Evolutionary conservation across 2,797 vertebrate genomes (phyloP).

Genomic region (Cephalopachus bancanus): DNA sequence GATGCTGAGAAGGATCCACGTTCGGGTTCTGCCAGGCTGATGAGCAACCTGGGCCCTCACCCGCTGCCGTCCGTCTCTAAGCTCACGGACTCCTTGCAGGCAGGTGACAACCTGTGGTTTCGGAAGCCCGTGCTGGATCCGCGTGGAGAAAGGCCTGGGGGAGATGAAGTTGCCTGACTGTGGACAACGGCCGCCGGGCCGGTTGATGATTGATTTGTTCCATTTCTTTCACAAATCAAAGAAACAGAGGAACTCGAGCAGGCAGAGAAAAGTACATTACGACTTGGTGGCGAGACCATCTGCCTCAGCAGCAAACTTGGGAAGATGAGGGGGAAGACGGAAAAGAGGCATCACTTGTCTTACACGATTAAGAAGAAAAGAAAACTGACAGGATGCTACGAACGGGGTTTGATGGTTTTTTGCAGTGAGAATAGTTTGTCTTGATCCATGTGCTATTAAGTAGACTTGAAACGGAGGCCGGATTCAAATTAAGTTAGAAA

Average conservation of each 20-base stretch:
- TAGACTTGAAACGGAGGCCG: constrained; percentile 1
- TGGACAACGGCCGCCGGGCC: neutral
- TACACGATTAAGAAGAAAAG: neutral
- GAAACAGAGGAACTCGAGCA: neutral
- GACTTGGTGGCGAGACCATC: constrained; percentile 12
- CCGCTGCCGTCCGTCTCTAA: neutral
- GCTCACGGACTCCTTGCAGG: too few species aligned
- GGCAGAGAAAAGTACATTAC: neutral
- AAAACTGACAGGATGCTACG: constrained; percentile 11
- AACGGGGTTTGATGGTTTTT: constrained; percentile 67
- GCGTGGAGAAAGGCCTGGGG: neutral
- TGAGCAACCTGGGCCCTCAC: fast-evolving
- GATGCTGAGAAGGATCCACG: fast-evolving
- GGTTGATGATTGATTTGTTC: neutral
- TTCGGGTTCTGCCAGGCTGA: fast-evolving
- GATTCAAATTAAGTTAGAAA: constrained; percentile 41
- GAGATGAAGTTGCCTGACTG: too few species aligned
- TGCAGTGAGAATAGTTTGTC: constrained; percentile 38
- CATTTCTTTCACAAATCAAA: neutral
- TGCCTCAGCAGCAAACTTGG: neutral
- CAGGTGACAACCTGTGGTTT: neutral
- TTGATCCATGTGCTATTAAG: constrained; percentile 14
- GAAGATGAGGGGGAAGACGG: neutral
- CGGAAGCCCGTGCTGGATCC: neutral
- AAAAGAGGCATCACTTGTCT: constrained; percentile 50